Conservation (phyloP, 1,140 invertebrate species). For the Drosophila sulfurigaster region DNA sequence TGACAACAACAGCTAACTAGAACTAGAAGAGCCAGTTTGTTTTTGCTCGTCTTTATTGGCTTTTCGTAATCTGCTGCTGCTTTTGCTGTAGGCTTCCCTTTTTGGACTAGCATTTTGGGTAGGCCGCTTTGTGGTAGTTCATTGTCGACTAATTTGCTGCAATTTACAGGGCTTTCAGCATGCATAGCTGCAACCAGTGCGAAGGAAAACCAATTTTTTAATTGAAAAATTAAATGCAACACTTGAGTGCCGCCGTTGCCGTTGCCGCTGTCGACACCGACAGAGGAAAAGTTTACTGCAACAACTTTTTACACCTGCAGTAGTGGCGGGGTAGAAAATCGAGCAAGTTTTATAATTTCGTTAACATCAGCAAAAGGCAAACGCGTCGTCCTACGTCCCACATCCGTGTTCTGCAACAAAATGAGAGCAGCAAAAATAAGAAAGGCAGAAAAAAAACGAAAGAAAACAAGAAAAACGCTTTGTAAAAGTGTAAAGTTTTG, state of each 20-base stretch:
- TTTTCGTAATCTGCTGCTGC: constrained; percentile 39
- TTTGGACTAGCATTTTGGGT: neutral
- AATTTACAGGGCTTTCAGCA: constrained; percentile 39
- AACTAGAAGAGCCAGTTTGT: neutral
- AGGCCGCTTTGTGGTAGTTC: constrained; percentile 17
- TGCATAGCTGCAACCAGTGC: constrained; percentile 11
- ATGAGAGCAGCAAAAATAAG: neutral
- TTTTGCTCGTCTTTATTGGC: constrained; percentile 36
- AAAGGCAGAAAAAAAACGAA: neutral
- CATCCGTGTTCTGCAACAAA: constrained; percentile 10
- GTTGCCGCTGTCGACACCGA: too few species aligned
- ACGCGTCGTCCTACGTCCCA: constrained; percentile 3
- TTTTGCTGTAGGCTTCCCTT: constrained; percentile 36
- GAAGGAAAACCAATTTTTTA: constrained; percentile 43
- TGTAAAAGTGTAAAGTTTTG: constrained; percentile 68
- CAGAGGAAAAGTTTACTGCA: constrained; percentile 56
- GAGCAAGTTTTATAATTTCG: constrained; percentile 77
- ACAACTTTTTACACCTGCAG: constrained; percentile 76
- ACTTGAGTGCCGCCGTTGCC: constrained; percentile 13
- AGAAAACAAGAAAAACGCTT: constrained; percentile 32
- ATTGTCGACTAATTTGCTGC: constrained; percentile 47
- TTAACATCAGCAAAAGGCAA: constrained; percentile 64
- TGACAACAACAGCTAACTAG: constrained; percentile 47
- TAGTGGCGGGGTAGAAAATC: constrained; percentile 56
- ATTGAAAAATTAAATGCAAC: constrained; percentile 71